Base-by-base conservation (phyloP, 2,113 vertebrate species). In the Microcebus tavaratra region DNA sequence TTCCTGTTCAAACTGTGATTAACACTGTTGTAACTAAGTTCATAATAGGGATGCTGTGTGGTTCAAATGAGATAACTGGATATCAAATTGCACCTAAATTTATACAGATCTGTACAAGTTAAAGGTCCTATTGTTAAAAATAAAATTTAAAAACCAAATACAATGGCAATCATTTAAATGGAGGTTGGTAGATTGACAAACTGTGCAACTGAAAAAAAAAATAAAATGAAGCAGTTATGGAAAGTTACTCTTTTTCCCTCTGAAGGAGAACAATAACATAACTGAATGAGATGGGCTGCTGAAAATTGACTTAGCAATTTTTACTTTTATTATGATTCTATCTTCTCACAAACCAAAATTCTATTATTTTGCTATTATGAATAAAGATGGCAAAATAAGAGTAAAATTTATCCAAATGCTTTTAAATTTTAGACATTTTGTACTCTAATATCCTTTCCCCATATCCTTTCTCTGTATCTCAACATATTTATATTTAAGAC, bases 1-100 rank as follows among this genome's bases (percentile, higher is more conserved):
- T n/a, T 79, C 17, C 27, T 36, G 92, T 94, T 94, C 45, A 78
- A 94, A 91, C 88, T 91, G 50, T 73, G 59, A 78, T 57, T 83
- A 68, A 59, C 5, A 57, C 2, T 76, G n/a, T n/a, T 73, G 29
- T 6, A 84, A 31, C 36, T 63, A 45, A 15, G 63, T 70, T 96
- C 36, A 70, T 34, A 8, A 25, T 53, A 68, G 59, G 42, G 3
- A 68, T 87, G 11, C 1, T 63, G 9, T 34, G 15, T 80, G 14
- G 57, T 80, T 76, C 73, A 61, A 89, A 86, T 57, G 76, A 90
- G 84, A 70, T 88, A 50, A 63, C 18, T 57, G 80, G 73, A 73
- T 70, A 42, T 39, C 53, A 91, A 78, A 83, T 18, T 39, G 23
- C 13, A 85, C 20, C 31, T 61, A 50, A 85, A 57, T 91, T 70